Base-by-base conservation (phyloP, 2,797 vertebrate genomes). In the Myotis planiceps region DNA sequence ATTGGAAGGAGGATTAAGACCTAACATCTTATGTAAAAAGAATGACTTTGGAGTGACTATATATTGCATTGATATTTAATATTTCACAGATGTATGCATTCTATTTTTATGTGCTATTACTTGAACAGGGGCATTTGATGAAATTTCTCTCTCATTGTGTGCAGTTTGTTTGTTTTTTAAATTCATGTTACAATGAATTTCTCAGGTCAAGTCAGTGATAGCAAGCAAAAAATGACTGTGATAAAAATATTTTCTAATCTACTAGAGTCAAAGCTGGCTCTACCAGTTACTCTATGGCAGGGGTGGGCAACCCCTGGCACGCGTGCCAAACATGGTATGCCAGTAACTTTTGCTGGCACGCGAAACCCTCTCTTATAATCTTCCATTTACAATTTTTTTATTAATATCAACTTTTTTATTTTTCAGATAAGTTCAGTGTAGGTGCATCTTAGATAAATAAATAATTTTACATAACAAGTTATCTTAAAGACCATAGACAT, bases 131-230 rank as follows among this genome's bases (percentile, higher is more conserved):
- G 53, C 75, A 90, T 92, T 95, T 95, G 95, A 97, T 94, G 71
- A 93, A 96, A 97, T 96, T 94, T 29, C 29, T 97, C 72, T 82
- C 82, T 90, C 83, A 87, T 75, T 65, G 69, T 90, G 68, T 88
- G 19, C 9, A 89, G 51, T 49, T 71, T 95, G 96, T 94, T 95
- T 5, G n/a, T 42, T 60, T 58, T 42, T 21, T 90, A 90, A 90
- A 96, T 97, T 96, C 72, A 95, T 94, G 89, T 94, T 90, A 96
- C 84, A 94, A n/a, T 90, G 84, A 90, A 93, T 96, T 96, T 97
- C 68, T 90, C 76, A 94, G 86, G 29, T 93, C 66, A 96, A 85
- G 63, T 92, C 32, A 81, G 39, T 34, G 53, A 32, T 60, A 89
- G 14, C 34, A 91, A 78, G 47, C 75, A 69, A 74, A 63, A 96